phyloP scores from a whole-genome alignment of 2,113 vertebrate species.

The Catagonus wagneri region DNA sequence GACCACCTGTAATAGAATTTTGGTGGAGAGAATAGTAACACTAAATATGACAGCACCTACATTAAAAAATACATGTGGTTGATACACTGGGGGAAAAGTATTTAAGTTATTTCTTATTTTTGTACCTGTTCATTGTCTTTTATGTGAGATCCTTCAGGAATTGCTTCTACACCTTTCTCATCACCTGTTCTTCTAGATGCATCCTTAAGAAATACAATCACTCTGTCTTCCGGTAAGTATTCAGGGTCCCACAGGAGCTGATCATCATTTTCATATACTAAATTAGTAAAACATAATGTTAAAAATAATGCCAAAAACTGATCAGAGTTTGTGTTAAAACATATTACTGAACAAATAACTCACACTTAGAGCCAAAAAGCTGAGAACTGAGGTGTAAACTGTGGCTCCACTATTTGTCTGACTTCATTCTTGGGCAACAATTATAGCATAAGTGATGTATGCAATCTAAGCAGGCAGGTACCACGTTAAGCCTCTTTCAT shows the following conservation, averaged over 20 bases:
- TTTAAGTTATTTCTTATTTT: neutral
- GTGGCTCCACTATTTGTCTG: neutral
- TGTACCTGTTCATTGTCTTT: conserved; percentile 98
- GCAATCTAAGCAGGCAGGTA: neutral
- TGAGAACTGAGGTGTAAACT: neutral
- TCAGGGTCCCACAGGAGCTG: conserved; percentile 98
- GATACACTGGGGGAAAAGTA: neutral
- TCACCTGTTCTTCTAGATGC: conserved; percentile 95
- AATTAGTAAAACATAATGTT: conserved; percentile 41
- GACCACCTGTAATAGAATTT: neutral
- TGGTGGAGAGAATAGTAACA: neutral
- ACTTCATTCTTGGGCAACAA: neutral
- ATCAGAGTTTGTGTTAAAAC: neutral
- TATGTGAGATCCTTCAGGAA: conserved; percentile 96
- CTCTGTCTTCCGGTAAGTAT: conserved; percentile 93
- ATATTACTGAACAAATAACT: neutral
- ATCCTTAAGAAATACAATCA: conserved; percentile 95
- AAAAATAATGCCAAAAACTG: neutral
- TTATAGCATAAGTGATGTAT: neutral
- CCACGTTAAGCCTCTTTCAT: neutral
- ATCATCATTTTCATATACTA: conserved; percentile 98
- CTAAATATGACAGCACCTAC: neutral
- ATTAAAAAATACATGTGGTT: neutral
- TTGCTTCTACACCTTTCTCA: conserved; percentile 95
- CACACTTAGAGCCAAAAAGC: neutral